A percentile compares a stretch with the other conserved stretches of the same genome.
These are phyloP conservation scores for Chesias legatella DNA, from an alignment of 2,888 invertebrate genomes.

Conservation along the genomic window DNA sequence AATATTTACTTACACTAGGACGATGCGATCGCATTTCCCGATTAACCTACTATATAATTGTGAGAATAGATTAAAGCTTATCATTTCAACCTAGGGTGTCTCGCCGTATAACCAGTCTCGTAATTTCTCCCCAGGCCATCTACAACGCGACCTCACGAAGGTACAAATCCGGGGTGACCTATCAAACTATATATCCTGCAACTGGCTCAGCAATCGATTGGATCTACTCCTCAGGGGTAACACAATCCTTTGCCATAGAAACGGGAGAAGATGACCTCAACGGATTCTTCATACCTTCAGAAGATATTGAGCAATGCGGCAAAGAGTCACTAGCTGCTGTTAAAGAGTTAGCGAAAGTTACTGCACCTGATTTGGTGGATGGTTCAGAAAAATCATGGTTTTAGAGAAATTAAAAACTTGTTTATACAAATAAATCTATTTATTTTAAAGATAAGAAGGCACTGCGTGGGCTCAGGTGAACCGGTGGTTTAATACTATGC, in stretches of 20 bases:
- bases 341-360: conserved; percentile 28
- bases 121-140: too few species aligned
- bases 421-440: conserved; percentile 48
- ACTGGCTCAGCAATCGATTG: conserved; percentile 41
- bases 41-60: too few species aligned
- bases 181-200: conserved; percentile 37
- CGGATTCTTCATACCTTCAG: conserved; percentile 40
- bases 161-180: conserved; percentile 35
- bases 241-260: conserved; percentile 36
- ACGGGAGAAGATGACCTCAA: conserved; percentile 32
- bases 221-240: conserved; percentile 36
- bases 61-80: too few species aligned
- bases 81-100: too few species aligned
- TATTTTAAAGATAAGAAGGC: conserved; percentile 46
- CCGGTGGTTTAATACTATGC: conserved; percentile 18
- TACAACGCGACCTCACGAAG: conserved; percentile 22
- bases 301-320: conserved; percentile 35
- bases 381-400: conserved; percentile 29
- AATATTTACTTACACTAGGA: too few species aligned
- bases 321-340: conserved; percentile 36
- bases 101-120: too few species aligned
- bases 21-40: too few species aligned
- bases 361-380: conserved; percentile 16
- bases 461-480: conserved; percentile 34
- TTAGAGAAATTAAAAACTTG: conserved; percentile 28